Evolutionary conservation across 1,140 invertebrate genomes (phyloP).

Genomic region (Drosophila bocqueti): DNA sequence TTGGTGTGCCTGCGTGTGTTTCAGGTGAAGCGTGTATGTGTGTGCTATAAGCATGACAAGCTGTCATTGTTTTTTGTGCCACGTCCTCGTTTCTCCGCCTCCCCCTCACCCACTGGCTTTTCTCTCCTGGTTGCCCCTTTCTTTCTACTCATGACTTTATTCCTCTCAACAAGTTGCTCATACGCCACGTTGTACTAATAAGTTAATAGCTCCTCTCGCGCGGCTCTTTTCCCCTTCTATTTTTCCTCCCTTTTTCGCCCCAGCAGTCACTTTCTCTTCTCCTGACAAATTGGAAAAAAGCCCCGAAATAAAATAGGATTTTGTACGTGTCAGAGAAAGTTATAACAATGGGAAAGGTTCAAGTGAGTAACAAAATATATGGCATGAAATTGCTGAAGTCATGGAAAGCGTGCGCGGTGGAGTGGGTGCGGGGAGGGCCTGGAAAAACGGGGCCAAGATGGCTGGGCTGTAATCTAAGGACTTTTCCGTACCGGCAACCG

Average conservation of each 20-base stretch:
- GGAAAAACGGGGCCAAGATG: conserved; percentile 34
- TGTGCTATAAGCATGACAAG: conserved; percentile 65
- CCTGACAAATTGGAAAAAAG: conserved; percentile 77
- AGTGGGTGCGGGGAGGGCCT: too few species aligned
- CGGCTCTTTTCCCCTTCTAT: conserved; percentile 1
- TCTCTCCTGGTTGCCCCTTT: neutral
- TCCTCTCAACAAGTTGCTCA: conserved; percentile 69
- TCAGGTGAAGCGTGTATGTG: conserved; percentile 29
- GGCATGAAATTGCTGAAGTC: conserved; percentile 40
- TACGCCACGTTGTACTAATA: conserved; percentile 76
- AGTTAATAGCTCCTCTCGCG: conserved; percentile 64
- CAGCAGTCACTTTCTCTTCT: conserved; percentile 47
- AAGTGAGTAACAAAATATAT: conserved; percentile 46
- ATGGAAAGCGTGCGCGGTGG: neutral
- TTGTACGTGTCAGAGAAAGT: conserved; percentile 51
- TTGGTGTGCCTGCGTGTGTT: conserved; percentile 29
- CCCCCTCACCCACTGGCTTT: neutral
- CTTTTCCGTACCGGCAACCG: conserved; percentile 28
- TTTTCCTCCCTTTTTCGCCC: neutral
- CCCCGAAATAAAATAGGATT: conserved; percentile 76
- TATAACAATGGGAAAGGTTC: conserved; percentile 50
- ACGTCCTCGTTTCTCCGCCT: conserved; percentile 24
- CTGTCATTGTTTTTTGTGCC: conserved; percentile 72
- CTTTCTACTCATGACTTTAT: conserved; percentile 39
- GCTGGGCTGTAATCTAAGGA: conserved; percentile 38